Conservation (phyloP, 2,888 invertebrate genomes). For the Ophion ellenae region DNA sequence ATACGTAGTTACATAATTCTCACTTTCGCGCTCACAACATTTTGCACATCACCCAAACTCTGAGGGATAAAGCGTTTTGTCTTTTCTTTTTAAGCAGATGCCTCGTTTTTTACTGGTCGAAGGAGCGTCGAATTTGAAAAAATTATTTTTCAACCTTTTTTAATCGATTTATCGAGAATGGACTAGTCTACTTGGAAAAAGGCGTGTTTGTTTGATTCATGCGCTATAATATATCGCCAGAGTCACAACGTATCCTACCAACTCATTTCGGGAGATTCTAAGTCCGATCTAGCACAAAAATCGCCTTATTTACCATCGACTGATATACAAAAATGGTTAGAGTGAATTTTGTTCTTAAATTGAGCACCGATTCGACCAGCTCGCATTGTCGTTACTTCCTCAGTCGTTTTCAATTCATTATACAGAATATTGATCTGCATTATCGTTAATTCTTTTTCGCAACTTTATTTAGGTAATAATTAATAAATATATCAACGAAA, state of each 20-base stretch:
- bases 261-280: neutral
- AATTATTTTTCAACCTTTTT: neutral
- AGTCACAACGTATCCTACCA: neutral
- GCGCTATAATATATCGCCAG: neutral
- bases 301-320: neutral
- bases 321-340: conserved; percentile 19
- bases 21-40: conserved; percentile 45
- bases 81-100: conserved; percentile 35
- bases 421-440: conserved; percentile 40
- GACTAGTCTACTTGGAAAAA: neutral
- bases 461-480: conserved; percentile 30
- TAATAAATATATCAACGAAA: conserved; percentile 60
- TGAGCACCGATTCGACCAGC: conserved; percentile 36
- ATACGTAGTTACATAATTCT: conserved; percentile 32
- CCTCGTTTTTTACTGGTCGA: conserved; percentile 29
- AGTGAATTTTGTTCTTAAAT: conserved; percentile 15
- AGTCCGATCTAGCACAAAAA: neutral
- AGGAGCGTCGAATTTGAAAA: neutral
- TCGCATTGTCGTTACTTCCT: conserved; percentile 6
- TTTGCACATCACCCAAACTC: conserved; percentile 58
- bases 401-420: conserved; percentile 46
- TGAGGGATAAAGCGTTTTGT: conserved; percentile 62
- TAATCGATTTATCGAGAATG: conserved; percentile 1
- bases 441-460: conserved; percentile 3
- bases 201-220: neutral